Evolutionary conservation across 2,888 invertebrate species (phyloP), one percentile per base, ranked within the genome.

Genomic region (Agonopterix subpropinquella): DNA sequence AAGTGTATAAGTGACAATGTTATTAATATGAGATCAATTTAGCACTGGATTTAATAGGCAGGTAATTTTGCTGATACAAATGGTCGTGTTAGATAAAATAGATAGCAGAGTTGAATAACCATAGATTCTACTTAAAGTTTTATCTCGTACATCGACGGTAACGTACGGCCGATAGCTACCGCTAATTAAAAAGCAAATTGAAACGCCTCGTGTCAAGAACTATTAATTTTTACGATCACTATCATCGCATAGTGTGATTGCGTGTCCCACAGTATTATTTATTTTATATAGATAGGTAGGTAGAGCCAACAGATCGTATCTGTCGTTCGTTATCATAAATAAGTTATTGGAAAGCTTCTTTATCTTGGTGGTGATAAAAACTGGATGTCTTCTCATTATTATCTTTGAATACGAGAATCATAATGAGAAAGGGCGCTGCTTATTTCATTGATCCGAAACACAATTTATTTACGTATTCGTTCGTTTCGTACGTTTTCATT

Each of bases 171-270:
- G 41, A 61, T 64, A 58, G 57, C 55, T 39, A 54, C 52, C 52
- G 57, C 73, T 76, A 77, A 80, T 80, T 81, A 80, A 79, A 77
- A 81, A 73, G 70, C 71, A 76, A 80, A 82, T 80, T 77, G 77
- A 81, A 78, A 72, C 67, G 65, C 68, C 62, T 62, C 68, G 68
- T 76, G 78, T 77, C 71, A 75, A 71, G 67, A 68, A 75, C 73
- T 79, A 78, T 81, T 78, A 80, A 75, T 77, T 82, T 83, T 84
- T 79, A 83, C 70, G 82, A 80, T 72, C 69, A 51, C 67, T 74
- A 75, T 80, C 75, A 65, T 63, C 59, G 53, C 56, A 56, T 58
- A 59, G 65, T 61, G 64, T 64, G 63, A 68, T 70, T 70, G 65
- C 64, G 62, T 67, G 67, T 65, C 61, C 59, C 62, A 54, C 54